Percentiles rank a stretch among this genome's conserved stretches.
phyloP scores from a whole-genome alignment of 2,113 vertebrate genomes.

The Archocentrus centrarchus region DNA sequence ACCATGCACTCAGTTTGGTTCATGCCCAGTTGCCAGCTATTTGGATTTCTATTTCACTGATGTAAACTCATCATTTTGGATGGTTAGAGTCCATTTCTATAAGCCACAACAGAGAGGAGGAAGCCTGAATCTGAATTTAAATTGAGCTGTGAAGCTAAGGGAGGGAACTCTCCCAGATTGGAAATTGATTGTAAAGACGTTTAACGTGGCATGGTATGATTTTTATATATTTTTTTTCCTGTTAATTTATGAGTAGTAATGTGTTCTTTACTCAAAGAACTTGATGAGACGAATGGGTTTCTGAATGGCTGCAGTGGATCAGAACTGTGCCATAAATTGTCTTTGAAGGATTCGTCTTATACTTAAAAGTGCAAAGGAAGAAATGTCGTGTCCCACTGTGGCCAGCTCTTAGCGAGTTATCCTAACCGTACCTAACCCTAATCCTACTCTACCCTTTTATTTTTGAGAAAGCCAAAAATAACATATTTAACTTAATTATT shows the following conservation, averaged over 20 bases:
- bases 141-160: background rate
- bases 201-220: background rate
- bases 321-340: background rate
- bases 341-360: background rate
- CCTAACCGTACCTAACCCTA: background rate
- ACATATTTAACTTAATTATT: no score
- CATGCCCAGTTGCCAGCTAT: background rate
- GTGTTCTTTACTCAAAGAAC: background rate
- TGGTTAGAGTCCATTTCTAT: background rate
- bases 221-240: no score
- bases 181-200: background rate
- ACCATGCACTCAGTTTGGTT: background rate
- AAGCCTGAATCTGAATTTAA: background rate
- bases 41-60: background rate
- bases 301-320: background rate
- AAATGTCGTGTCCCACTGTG: no score
- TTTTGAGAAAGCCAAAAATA: background rate
- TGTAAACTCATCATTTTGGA: background rate
- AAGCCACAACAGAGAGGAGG: background rate
- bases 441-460: background rate
- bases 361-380: background rate
- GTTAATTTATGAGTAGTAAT: background rate
- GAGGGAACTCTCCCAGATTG: background rate
- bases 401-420: background rate
- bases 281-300: background rate